Percentiles rank a stretch among this genome's conserved stretches.
These are phyloP conservation scores for Trialeurodes vaporariorum DNA, from an alignment of 1,140 invertebrate genomes.

Conservation along the genomic window DNA sequence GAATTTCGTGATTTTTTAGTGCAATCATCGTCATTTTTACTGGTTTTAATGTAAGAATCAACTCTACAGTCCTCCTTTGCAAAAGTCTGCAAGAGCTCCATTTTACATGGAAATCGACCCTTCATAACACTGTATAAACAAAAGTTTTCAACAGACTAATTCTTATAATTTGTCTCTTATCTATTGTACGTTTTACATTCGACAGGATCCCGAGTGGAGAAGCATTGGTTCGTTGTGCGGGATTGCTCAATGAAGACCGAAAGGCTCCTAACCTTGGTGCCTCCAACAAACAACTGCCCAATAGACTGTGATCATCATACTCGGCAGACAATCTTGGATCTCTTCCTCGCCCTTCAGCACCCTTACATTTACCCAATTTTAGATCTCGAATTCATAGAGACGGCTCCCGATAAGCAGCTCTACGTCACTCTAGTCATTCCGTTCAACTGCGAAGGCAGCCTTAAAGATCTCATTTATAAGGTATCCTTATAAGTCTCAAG, in stretches of 20 bases:
- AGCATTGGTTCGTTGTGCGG: slow-evolving; percentile 79
- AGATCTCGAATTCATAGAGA: slow-evolving; percentile 55
- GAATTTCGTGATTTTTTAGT: too few species aligned
- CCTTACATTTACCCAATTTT: slow-evolving; percentile 83
- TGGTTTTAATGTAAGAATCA: too few species aligned
- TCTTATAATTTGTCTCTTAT: too few species aligned
- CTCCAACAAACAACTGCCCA: slow-evolving; percentile 45
- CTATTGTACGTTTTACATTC: too few species aligned
- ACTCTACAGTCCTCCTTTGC: too few species aligned
- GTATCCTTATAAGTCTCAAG: too few species aligned
- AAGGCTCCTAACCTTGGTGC: slow-evolving; percentile 65
- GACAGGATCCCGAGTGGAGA: slow-evolving; percentile 63
- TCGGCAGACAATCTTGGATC: slow-evolving; percentile 55
- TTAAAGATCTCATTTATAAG: slow-evolving; percentile 82
- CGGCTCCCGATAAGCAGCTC: slow-evolving; percentile 39
- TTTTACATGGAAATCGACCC: too few species aligned
- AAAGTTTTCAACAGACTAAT: too few species aligned
- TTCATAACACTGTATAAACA: neutral
- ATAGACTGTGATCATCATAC: slow-evolving; percentile 39
- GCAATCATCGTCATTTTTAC: too few species aligned
- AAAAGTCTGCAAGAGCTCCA: too few species aligned
- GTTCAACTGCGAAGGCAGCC: slow-evolving; percentile 66
- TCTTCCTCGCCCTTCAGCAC: slow-evolving; percentile 76
- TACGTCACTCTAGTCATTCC: slow-evolving; percentile 64
- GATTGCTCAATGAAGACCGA: slow-evolving; percentile 70